phyloP scores from a whole-genome alignment of 92 coral and sea anemone species.

The Diadumene lineata region DNA sequence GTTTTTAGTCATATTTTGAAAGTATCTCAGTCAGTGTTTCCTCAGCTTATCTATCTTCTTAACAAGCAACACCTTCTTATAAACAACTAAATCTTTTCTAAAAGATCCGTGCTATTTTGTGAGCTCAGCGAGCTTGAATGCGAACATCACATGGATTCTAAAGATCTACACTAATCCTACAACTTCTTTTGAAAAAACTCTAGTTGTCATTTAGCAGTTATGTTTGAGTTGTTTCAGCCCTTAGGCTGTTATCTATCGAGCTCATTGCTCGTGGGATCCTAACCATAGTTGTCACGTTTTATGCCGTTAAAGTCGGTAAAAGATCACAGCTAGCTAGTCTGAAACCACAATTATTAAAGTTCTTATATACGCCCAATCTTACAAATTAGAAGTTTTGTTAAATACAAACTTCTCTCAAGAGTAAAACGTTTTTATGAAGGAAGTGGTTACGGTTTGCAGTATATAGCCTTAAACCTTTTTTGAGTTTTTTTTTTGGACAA shows the following conservation, averaged over 20 bases:
- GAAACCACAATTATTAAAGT: too few species aligned
- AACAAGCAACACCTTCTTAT: neutral
- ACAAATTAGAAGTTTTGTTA: too few species aligned
- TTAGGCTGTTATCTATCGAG: constrained; percentile 20
- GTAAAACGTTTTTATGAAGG: too few species aligned
- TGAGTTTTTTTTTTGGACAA: too few species aligned
- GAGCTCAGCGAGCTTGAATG: neutral
- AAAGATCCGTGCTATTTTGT: neutral
- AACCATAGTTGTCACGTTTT: too few species aligned
- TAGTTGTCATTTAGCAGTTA: neutral
- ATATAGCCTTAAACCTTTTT: too few species aligned
- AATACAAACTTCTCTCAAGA: too few species aligned
- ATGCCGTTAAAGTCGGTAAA: too few species aligned
- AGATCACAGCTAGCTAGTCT: too few species aligned
- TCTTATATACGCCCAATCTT: too few species aligned
- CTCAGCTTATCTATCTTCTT: neutral
- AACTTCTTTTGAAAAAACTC: constrained; percentile 3
- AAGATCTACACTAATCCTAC: neutral
- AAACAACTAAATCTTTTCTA: neutral
- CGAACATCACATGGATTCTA: neutral
- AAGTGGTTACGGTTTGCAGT: too few species aligned
- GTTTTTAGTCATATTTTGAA: constrained; percentile 14
- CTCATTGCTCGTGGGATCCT: too few species aligned
- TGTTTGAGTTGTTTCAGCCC: constrained; percentile 9
- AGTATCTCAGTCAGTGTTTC: neutral